Evolutionary conservation across 2,113 vertebrate species (phyloP).

Genomic region (Hyaena hyaena): DNA sequence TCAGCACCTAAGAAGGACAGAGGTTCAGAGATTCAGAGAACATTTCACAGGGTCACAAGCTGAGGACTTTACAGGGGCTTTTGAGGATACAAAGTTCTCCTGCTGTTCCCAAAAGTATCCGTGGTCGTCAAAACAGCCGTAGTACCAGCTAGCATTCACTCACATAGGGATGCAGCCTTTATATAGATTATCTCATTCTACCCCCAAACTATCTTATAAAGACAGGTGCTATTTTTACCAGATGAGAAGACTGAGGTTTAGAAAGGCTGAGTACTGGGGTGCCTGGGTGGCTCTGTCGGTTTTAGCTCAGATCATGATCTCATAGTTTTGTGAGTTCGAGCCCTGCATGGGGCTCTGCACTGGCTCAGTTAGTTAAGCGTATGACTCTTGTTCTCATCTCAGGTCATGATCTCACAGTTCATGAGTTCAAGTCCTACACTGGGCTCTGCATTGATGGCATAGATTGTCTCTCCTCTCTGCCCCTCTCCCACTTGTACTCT

Average conservation of each 20-base stretch:
- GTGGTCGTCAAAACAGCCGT: background rate
- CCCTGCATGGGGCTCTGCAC: too few relatives aligned
- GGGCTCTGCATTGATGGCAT: too few relatives aligned
- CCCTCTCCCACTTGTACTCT: too few relatives aligned
- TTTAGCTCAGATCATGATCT: too few relatives aligned
- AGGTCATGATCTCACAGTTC: too few relatives aligned
- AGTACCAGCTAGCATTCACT: background rate
- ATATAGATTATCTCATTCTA: background rate
- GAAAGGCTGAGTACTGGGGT: background rate
- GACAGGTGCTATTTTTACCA: background rate
- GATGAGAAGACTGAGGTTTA: conserved; percentile 24
- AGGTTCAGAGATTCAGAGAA: background rate
- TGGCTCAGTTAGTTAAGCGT: too few relatives aligned
- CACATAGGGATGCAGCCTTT: background rate
- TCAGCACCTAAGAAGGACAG: background rate
- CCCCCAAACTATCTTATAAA: background rate
- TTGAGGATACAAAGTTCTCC: background rate
- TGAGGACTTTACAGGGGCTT: background rate
- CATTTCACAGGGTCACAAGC: background rate
- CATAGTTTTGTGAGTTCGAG: too few relatives aligned
- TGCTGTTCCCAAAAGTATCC: background rate
- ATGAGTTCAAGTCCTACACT: too few relatives aligned
- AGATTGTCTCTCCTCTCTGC: too few relatives aligned
- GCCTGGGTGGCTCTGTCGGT: too few relatives aligned
- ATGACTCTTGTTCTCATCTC: too few relatives aligned